A percentile compares a stretch with the other conserved stretches of the same genome.
Conservation (phyloP, 2,113 vertebrate species). For the Hucho hucho region DNA sequence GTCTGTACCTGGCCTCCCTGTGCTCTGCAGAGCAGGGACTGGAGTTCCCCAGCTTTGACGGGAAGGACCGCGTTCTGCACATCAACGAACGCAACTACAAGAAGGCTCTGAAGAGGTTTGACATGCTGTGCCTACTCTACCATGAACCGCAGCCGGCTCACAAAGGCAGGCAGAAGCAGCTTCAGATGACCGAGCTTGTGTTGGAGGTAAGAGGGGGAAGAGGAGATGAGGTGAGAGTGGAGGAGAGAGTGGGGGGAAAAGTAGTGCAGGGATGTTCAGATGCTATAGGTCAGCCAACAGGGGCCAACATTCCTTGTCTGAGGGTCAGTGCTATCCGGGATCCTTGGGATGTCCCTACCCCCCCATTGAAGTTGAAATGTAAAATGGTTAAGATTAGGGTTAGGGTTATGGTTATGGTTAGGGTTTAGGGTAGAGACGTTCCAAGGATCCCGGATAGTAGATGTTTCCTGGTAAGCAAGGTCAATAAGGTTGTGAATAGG, state of each 20-base stretch:
- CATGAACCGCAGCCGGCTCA: slow-evolving; percentile 82
- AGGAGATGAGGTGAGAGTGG: neutral
- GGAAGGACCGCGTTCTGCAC: slow-evolving; percentile 91
- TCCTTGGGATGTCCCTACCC: neutral
- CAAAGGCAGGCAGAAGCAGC: slow-evolving; percentile 86
- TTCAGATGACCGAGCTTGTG: slow-evolving; percentile 93
- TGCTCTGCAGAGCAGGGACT: slow-evolving; percentile 86
- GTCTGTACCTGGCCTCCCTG: slow-evolving; percentile 69
- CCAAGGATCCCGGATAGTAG: no score
- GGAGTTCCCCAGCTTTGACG: slow-evolving; percentile 93
- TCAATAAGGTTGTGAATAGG: no score
- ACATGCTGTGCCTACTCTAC: slow-evolving; percentile 90
- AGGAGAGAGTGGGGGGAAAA: neutral
- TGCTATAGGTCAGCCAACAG: neutral
- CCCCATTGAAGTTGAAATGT: neutral
- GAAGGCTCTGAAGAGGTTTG: slow-evolving; percentile 88
- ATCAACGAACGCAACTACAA: slow-evolving; percentile 91
- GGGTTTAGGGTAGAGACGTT: no score
- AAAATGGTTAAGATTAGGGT: no score
- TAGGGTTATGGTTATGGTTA: no score
- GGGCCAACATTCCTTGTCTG: neutral
- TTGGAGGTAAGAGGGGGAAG: slow-evolving; percentile 84
- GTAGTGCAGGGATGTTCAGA: neutral
- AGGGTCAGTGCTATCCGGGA: neutral
- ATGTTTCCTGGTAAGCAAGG: no score